Evolutionary conservation across 2,888 invertebrate species (phyloP).

Genomic region (Nephrotoma flavescens): DNA sequence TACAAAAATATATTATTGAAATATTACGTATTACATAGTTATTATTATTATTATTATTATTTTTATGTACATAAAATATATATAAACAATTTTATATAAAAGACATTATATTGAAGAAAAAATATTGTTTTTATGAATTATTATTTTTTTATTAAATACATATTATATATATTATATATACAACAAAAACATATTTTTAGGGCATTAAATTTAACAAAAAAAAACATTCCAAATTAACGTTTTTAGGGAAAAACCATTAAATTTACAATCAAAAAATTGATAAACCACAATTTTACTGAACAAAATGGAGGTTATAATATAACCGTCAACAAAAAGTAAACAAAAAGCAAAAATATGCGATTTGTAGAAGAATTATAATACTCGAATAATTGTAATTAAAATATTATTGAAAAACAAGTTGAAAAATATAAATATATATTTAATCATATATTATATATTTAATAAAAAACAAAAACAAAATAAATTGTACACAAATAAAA

Average conservation of each 20-base stretch:
- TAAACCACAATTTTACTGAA: background rate
- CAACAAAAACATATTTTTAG: background rate
- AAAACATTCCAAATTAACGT: background rate
- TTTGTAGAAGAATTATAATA: background rate
- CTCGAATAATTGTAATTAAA: background rate
- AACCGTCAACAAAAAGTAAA: background rate
- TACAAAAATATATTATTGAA: background rate
- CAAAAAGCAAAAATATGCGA: background rate
- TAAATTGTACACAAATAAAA: background rate
- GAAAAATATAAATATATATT: background rate
- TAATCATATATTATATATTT: background rate
- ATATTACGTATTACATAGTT: background rate
- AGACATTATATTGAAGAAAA: background rate
- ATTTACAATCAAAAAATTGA: background rate
- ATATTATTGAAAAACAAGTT: background rate
- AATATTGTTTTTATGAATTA: background rate
- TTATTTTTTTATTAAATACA: background rate
- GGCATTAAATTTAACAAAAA: background rate
- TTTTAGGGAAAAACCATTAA: background rate
- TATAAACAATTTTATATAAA: background rate
- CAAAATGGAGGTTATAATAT: background rate
- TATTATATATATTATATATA: background rate
- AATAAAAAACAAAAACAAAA: background rate
- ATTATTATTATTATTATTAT: background rate
- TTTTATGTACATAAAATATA: background rate